Evolutionary conservation across 2,888 invertebrate genomes (phyloP), one percentile per base, ranked within the genome.

Genomic region (Torymus auratus): DNA sequence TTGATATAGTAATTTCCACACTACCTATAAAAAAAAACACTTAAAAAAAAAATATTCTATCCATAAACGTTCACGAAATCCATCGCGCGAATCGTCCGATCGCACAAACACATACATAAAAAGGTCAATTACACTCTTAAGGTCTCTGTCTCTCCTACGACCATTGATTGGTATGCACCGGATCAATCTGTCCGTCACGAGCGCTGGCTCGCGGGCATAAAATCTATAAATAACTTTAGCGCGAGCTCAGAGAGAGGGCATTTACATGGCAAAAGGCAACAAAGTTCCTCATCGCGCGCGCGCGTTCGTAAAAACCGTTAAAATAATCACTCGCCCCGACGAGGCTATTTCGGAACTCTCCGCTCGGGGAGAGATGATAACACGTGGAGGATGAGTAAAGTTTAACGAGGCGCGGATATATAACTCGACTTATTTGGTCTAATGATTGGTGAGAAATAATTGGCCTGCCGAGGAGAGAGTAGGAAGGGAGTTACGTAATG

Each of bases 141-240:
- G 78, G 78, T 78, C 78, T 69, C 69, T 73, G 71, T 61, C 74
- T 60, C 41, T 62, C 28, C 50, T 60, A 17, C 41, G 50, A 17
- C 50, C 60, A 55, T 50, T 60, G 60, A 70, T 60, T 70, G 70
- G 17, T 70, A 60, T 50, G 50, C 52, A 50, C 41, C 50, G 20
- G 70, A 70, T 60, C 41, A 50, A 70, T 69, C 56, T 56, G 28
- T 41, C 15, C 56, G 56, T 15, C 69, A 15, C 28, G 28, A 13
- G 52, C 28, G 28, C 3, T 28, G 2, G 28, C 28, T 28, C 7
- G 28, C 28, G 64, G 14, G 14, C 17, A 64, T 41, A 13, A 17
- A 55, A 41, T 64, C 62, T 55, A 73, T 64, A 64, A 53, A 73
- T 55, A 73, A 73, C 17, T 20, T 28, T 2, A 20, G 20, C 20